Evolutionary conservation across 1,140 invertebrate genomes (phyloP).

Genomic region (Drosophila lacertosa): DNA sequence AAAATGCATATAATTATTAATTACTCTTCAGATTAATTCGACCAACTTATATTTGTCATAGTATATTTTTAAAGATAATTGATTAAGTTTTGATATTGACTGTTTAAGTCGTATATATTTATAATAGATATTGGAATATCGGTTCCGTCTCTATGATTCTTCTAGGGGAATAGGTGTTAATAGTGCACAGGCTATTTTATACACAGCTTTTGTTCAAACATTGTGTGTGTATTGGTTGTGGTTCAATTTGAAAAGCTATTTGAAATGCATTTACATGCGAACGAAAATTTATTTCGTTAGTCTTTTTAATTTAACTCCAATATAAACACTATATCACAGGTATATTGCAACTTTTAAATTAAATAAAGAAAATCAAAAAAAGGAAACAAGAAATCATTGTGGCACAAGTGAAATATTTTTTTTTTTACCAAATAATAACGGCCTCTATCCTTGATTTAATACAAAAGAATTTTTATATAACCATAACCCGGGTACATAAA

Average conservation of each 20-base stretch:
- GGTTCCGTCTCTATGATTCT: neutral
- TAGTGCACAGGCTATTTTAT: slow-evolving; percentile 12
- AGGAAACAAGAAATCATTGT: too few species aligned
- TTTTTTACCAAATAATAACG: neutral
- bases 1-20: too few species aligned
- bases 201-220: slow-evolving; percentile 7
- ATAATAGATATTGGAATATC: neutral
- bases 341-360: slow-evolving; percentile 24
- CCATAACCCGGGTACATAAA: neutral
- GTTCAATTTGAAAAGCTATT: slow-evolving; percentile 21
- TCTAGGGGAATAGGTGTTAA: slow-evolving; percentile 41
- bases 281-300: slow-evolving; percentile 54
- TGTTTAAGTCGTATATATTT: too few species aligned
- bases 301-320: slow-evolving; percentile 75
- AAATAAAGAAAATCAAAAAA: neutral
- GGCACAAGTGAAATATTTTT: too few species aligned
- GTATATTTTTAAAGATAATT: too few species aligned
- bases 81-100: too few species aligned
- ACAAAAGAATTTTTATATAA: neutral
- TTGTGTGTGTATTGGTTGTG: slow-evolving; percentile 28
- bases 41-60: too few species aligned
- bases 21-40: too few species aligned
- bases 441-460: neutral
- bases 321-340: slow-evolving; percentile 77
- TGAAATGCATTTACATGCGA: slow-evolving; percentile 25